A percentile compares a stretch with the other conserved stretches of the same genome.
Evolutionary conservation across 2,797 vertebrate genomes (phyloP).

Genomic region (Acanthurus leucopareius): DNA sequence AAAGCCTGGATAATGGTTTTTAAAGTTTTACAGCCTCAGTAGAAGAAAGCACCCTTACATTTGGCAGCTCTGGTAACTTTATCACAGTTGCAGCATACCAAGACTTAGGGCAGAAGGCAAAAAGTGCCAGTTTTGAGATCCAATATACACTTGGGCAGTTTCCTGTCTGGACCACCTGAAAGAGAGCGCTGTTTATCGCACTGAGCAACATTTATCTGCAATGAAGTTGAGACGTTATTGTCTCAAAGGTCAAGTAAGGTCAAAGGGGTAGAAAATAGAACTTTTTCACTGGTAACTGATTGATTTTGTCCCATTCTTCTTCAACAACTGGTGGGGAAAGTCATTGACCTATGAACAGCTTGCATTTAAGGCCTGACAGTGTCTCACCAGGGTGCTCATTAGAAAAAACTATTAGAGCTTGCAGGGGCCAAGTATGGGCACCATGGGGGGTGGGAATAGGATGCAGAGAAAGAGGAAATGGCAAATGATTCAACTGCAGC

Average conservation of each 20-base stretch:
- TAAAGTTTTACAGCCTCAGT: constrained; percentile 10
- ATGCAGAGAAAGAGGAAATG: constrained; percentile 67
- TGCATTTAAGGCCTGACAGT: constrained; percentile 59
- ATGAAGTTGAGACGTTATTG: constrained; percentile 65
- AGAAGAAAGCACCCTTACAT: constrained; percentile 25
- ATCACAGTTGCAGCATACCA: constrained; percentile 62
- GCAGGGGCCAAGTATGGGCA: constrained; percentile 50
- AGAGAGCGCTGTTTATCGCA: constrained; percentile 42
- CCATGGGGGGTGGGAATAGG: constrained; percentile 48
- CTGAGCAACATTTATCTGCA: constrained; percentile 67
- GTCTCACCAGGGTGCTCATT: constrained; percentile 74
- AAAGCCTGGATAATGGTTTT: constrained; percentile 21
- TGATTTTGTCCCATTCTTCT: constrained; percentile 76
- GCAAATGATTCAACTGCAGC: constrained; percentile 62
- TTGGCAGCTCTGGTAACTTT: constrained; percentile 50
- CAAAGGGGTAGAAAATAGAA: constrained; percentile 69
- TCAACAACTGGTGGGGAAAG: constrained; percentile 71
- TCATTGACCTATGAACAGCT: constrained; percentile 67
- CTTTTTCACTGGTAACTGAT: constrained; percentile 76
- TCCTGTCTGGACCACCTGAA: constrained; percentile 80
- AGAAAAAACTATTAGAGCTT: constrained; percentile 70
- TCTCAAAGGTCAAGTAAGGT: constrained; percentile 80
- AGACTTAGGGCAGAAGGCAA: constrained; percentile 31
- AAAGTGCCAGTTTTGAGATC: constrained; percentile 53
- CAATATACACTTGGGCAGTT: constrained; percentile 69